These are phyloP conservation scores for Polia nebulosa DNA, from an alignment of 2,888 invertebrate genomes.

Conservation along the genomic window DNA sequence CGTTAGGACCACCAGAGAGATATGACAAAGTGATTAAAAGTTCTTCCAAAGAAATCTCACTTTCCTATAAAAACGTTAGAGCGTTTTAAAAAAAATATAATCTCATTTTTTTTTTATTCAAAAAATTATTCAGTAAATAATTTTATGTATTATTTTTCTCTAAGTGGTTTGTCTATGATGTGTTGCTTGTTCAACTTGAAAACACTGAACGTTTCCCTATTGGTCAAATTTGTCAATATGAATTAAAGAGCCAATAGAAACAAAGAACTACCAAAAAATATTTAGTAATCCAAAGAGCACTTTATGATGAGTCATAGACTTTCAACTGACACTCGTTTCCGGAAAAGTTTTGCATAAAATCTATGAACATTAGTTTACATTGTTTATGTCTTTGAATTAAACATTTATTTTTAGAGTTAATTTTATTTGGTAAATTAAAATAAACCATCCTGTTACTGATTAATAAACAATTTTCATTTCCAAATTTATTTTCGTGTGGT, in stretches of 20 bases:
- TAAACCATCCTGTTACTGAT: neutral
- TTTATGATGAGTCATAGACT: conserved; percentile 88
- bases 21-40: too few relatives aligned
- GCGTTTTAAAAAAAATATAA: neutral
- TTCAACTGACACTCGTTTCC: conserved; percentile 89
- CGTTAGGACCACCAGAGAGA: too few relatives aligned
- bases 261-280: conserved; percentile 29
- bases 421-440: conserved; percentile 10
- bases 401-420: conserved; percentile 33
- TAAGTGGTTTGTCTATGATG: conserved; percentile 51
- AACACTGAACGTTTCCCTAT: conserved; percentile 61
- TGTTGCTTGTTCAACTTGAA: conserved; percentile 11
- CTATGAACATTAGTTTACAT: conserved; percentile 78
- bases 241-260: conserved; percentile 70
- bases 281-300: conserved; percentile 77
- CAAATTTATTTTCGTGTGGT: conserved; percentile 15
- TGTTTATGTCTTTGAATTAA: conserved; percentile 76
- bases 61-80: too few relatives aligned
- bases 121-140: neutral
- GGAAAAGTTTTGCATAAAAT: conserved; percentile 84
- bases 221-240: conserved; percentile 51
- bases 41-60: too few relatives aligned
- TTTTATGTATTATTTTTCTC: neutral
- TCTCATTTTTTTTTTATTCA: neutral
- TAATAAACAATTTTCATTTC: neutral